A percentile compares a stretch with the other conserved stretches of the same genome.
phyloP scores from a whole-genome alignment of 2,888 invertebrate species.

The Eurois occulta region DNA sequence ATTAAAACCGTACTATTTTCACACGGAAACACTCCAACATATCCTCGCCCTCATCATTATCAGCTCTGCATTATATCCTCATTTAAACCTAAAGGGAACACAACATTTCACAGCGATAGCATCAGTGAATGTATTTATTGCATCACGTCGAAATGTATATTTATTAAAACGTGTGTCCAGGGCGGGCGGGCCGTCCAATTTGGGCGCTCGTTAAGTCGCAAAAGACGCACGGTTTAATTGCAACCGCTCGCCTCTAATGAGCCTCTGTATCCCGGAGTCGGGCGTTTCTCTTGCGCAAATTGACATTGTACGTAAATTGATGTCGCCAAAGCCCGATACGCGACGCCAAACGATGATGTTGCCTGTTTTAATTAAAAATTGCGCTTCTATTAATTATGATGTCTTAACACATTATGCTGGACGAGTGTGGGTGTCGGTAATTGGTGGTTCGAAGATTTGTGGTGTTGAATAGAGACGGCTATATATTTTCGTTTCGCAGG shows the following conservation, averaged over 20 bases:
- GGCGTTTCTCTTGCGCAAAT: slow-evolving; percentile 84
- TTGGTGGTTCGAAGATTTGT: slow-evolving; percentile 41
- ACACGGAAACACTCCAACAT: slow-evolving; percentile 18
- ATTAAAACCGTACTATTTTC: slow-evolving; percentile 25
- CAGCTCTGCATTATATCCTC: slow-evolving; percentile 60
- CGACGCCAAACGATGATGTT: slow-evolving; percentile 74
- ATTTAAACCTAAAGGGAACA: slow-evolving; percentile 64
- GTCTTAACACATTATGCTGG: slow-evolving; percentile 35
- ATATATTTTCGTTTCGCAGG: slow-evolving; percentile 26
- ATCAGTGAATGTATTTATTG: slow-evolving; percentile 76
- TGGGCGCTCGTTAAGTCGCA: slow-evolving; percentile 88
- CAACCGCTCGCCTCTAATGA: slow-evolving; percentile 89
- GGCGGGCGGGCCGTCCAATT: slow-evolving; percentile 85
- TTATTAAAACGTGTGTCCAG: slow-evolving; percentile 85
- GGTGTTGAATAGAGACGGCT: slow-evolving; percentile 8
- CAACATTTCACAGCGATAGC: slow-evolving; percentile 70
- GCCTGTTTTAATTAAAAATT: slow-evolving; percentile 62
- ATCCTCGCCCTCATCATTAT: slow-evolving; percentile 55
- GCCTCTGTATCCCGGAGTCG: slow-evolving; percentile 83
- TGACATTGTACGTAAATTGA: slow-evolving; percentile 89
- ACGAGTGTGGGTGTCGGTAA: slow-evolving; percentile 39
- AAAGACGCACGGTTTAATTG: slow-evolving; percentile 90
- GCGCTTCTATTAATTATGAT: slow-evolving; percentile 59
- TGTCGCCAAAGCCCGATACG: slow-evolving; percentile 79
- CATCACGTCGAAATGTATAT: slow-evolving; percentile 76